phyloP scores from a whole-genome alignment of 2,113 vertebrate genomes.

The Trinectes maculatus region DNA sequence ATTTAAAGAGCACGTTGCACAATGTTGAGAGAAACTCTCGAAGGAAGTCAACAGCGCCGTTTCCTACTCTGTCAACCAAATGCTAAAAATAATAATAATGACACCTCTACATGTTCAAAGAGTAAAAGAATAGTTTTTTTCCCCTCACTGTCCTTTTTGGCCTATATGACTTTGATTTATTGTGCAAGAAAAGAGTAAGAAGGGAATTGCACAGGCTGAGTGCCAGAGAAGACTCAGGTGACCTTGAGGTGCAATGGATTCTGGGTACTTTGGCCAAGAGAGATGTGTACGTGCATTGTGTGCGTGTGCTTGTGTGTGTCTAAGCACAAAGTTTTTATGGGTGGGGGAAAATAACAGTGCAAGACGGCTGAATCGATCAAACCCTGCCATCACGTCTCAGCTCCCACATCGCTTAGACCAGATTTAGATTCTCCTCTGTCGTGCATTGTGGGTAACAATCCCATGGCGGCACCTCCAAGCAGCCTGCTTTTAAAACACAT shows the following conservation, averaged over 20 bases:
- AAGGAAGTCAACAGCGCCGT: slow-evolving; percentile 7
- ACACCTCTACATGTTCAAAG: neutral
- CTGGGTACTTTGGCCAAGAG: slow-evolving; percentile 51
- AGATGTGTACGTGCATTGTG: slow-evolving; percentile 19
- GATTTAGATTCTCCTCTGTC: slow-evolving; percentile 15
- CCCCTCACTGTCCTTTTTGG: neutral
- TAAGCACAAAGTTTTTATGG: slow-evolving; percentile 38
- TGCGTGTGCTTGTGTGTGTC: slow-evolving; percentile 1
- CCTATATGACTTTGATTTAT: slow-evolving; percentile 6
- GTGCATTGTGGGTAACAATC: slow-evolving; percentile 7
- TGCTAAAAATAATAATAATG: slow-evolving; percentile 5
- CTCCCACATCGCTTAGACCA: neutral
- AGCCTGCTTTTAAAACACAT: neutral
- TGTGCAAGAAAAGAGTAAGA: slow-evolving; percentile 19
- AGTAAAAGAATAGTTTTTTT: neutral
- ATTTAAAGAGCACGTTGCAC: slow-evolving; percentile 51
- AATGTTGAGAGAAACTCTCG: slow-evolving; percentile 16
- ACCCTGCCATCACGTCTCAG: slow-evolving; percentile 27
- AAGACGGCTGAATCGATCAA: slow-evolving; percentile 46
- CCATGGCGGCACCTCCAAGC: neutral
- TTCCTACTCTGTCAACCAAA: slow-evolving; percentile 12
- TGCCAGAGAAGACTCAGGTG: slow-evolving; percentile 57
- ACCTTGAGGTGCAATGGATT: slow-evolving; percentile 73
- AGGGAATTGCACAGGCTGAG: slow-evolving; percentile 12
- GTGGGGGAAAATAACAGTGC: neutral